phyloP scores from a whole-genome alignment of 2,888 invertebrate species.

The Heliothis peltigera region DNA sequence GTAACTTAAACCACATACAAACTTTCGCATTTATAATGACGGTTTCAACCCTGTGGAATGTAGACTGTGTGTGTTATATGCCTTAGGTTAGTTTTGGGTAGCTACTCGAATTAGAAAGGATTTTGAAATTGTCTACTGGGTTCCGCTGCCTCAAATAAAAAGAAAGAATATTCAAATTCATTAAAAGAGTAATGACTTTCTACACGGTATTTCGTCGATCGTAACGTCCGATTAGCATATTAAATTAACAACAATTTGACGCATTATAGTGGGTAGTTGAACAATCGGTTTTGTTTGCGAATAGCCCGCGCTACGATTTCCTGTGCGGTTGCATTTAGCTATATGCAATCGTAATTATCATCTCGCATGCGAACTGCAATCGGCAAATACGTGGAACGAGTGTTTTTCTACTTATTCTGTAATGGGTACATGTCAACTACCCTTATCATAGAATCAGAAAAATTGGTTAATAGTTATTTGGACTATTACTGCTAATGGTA shows the following conservation, averaged over 20 bases:
- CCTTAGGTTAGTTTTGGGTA: too few relatives aligned
- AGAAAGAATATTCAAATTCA: not conserved
- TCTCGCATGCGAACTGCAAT: constrained; percentile 39
- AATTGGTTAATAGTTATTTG: not conserved
- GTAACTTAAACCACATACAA: too few relatives aligned
- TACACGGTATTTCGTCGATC: too few relatives aligned
- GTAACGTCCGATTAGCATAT: constrained; percentile 9
- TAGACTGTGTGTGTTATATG: too few relatives aligned
- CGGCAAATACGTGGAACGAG: constrained; percentile 27
- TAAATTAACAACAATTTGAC: constrained; percentile 9
- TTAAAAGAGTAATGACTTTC: too few relatives aligned
- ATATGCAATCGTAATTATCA: constrained; percentile 36
- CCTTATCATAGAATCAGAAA: not conserved
- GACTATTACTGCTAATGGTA: not conserved
- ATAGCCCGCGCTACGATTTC: constrained; percentile 6
- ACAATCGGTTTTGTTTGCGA: constrained; percentile 46
- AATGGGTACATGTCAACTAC: constrained; percentile 22
- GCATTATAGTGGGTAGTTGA: constrained; percentile 13
- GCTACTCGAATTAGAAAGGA: too few relatives aligned
- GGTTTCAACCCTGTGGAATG: too few relatives aligned
- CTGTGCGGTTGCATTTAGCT: constrained; percentile 9
- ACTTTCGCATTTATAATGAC: too few relatives aligned
- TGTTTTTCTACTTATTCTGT: constrained; percentile 19
- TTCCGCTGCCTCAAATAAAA: too few relatives aligned
- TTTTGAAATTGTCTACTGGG: too few relatives aligned